Evolutionary conservation across 2,888 invertebrate species (phyloP).

Genomic region (Formica aserva): DNA sequence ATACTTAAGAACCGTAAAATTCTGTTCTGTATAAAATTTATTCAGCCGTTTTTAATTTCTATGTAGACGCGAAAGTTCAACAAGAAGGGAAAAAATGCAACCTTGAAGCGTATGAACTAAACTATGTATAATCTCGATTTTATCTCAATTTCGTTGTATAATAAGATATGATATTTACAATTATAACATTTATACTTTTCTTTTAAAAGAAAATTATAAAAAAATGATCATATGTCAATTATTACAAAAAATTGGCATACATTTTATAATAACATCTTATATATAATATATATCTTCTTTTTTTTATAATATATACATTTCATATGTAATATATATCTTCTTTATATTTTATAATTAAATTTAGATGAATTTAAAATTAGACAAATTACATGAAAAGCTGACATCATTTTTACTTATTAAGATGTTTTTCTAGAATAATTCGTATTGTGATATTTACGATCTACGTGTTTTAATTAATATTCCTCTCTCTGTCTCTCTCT

Average conservation of each 20-base stretch:
- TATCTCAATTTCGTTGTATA: neutral
- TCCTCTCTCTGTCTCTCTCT: neutral
- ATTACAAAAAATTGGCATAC: neutral
- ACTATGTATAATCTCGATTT: slow-evolving; percentile 9
- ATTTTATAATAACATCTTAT: neutral
- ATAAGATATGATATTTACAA: neutral
- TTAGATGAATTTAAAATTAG: neutral
- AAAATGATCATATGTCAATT: neutral
- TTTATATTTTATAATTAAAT: neutral
- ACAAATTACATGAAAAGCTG: neutral
- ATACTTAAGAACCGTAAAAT: slow-evolving; percentile 34
- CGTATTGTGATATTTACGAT: neutral
- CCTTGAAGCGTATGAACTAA: neutral
- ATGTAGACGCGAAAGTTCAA: neutral
- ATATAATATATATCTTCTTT: neutral
- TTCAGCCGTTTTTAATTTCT: slow-evolving; percentile 12
- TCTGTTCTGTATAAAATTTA: slow-evolving; percentile 19
- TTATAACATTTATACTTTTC: neutral
- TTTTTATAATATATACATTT: neutral
- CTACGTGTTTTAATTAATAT: neutral
- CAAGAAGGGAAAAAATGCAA: neutral
- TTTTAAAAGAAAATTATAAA: neutral
- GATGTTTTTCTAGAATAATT: neutral
- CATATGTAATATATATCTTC: neutral
- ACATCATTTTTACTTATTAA: neutral